These are phyloP conservation scores for Scaptodrosophila lebanonensis DNA, from an alignment of 1,140 invertebrate species.

Conservation along the genomic window DNA sequence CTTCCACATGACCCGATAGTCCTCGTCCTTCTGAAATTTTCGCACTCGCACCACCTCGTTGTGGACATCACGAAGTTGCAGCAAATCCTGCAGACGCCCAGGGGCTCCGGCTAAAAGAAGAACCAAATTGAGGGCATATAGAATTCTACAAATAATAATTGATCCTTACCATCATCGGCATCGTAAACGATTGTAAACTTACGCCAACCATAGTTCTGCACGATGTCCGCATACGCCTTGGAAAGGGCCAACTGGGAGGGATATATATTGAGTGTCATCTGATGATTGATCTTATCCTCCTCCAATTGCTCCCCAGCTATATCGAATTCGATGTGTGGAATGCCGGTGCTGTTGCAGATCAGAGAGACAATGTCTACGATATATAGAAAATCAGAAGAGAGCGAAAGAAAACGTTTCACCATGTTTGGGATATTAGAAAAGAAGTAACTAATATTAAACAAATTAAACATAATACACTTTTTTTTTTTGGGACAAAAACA, in stretches of 20 bases:
- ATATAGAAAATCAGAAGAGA: no score
- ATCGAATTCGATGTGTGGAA: slow-evolving; percentile 81
- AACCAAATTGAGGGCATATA: neutral
- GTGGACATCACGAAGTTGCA: slow-evolving; percentile 63
- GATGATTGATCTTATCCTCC: slow-evolving; percentile 76
- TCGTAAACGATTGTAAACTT: slow-evolving; percentile 90
- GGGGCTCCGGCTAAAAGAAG: slow-evolving; percentile 31
- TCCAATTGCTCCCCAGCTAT: slow-evolving; percentile 80
- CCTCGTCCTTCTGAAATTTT: slow-evolving; percentile 78
- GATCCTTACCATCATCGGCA: slow-evolving; percentile 81
- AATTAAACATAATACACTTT: neutral
- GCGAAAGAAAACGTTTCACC: neutral
- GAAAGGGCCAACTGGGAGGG: slow-evolving; percentile 84
- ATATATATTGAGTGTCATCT: slow-evolving; percentile 82
- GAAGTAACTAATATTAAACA: neutral
- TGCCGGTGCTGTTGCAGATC: slow-evolving; percentile 83
- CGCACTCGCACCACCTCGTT: slow-evolving; percentile 78
- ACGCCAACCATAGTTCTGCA: slow-evolving; percentile 86
- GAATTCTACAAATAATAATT: neutral
- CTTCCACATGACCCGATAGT: slow-evolving; percentile 81
- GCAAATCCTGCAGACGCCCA: slow-evolving; percentile 55
- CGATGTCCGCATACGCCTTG: slow-evolving; percentile 84
- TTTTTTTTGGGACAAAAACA: slow-evolving; percentile 46
- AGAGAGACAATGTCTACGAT: slow-evolving; percentile 79
- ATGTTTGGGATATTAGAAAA: no score